These are phyloP conservation scores for Heterotis niloticus DNA, from an alignment of 2,113 vertebrate genomes.

Conservation along the genomic window DNA sequence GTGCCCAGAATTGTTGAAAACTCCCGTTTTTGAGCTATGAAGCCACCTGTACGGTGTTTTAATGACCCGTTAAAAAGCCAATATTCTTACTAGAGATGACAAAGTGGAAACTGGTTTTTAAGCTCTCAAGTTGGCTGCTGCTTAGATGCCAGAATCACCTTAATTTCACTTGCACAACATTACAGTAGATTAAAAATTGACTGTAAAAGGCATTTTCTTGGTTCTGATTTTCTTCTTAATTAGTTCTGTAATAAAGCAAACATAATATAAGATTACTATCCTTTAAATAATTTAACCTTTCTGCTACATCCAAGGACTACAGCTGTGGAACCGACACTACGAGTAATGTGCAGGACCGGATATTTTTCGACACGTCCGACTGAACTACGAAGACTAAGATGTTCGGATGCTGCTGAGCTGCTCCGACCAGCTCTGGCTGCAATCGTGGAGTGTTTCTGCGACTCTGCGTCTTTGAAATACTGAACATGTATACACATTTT, in stretches of 20 bases:
- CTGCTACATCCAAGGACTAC: constrained; percentile 71
- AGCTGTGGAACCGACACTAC: constrained; percentile 44
- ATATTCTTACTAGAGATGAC: constrained; percentile 27
- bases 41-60: neutral
- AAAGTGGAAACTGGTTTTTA: constrained; percentile 17
- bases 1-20: constrained; percentile 3
- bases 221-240: constrained; percentile 59
- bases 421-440: constrained; percentile 37
- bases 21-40: neutral
- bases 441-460: constrained; percentile 37
- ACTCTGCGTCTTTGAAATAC: constrained; percentile 58
- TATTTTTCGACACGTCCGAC: constrained; percentile 31
- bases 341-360: constrained; percentile 27
- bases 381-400: neutral
- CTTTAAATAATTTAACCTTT: constrained; percentile 63
- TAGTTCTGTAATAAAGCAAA: constrained; percentile 72
- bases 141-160: constrained; percentile 49
- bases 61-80: neutral
- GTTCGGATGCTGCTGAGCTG: constrained; percentile 39
- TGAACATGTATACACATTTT: constrained; percentile 53
- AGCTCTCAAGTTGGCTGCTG: constrained; percentile 13
- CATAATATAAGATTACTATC: constrained; percentile 68
- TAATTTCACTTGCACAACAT: constrained; percentile 63
- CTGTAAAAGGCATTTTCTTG: constrained; percentile 78
- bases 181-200: constrained; percentile 58